These are phyloP conservation scores for Elephantulus edwardii DNA, from an alignment of 2,113 vertebrate species.

Conservation along the genomic window DNA sequence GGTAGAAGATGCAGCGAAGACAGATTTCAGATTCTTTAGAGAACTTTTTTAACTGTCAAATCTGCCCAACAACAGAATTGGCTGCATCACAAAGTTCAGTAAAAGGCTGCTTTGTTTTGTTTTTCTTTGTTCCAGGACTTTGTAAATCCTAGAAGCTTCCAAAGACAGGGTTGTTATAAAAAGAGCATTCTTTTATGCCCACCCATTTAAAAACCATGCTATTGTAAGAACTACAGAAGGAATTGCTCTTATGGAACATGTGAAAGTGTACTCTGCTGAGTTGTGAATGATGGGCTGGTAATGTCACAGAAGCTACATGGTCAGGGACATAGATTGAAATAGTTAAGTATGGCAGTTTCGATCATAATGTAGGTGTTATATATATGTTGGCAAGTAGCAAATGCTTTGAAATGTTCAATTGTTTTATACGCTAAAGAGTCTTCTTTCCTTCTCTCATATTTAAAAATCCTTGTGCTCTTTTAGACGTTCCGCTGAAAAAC, in stretches of 20 bases:
- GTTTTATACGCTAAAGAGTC: background rate
- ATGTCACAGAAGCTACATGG: background rate
- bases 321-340: background rate
- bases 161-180: slow-evolving; percentile 59
- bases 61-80: slow-evolving; percentile 63
- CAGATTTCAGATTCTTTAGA: slow-evolving; percentile 65
- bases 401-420: slow-evolving; percentile 34
- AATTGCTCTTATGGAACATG: slow-evolving; percentile 16
- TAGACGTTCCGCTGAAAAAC: no score
- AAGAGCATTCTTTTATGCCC: slow-evolving; percentile 49
- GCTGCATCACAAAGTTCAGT: slow-evolving; percentile 59
- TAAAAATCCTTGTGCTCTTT: background rate
- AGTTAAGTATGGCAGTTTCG: background rate
- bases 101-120: slow-evolving; percentile 37
- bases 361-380: background rate
- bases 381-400: background rate
- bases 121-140: slow-evolving; percentile 41
- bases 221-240: slow-evolving; percentile 40
- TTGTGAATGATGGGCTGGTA: background rate
- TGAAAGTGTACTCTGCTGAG: slow-evolving; percentile 32
- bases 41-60: slow-evolving; percentile 60
- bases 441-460: background rate
- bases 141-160: slow-evolving; percentile 70
- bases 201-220: background rate
- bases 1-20: slow-evolving; percentile 58